phyloP scores from a whole-genome alignment of 1,140 invertebrate genomes.

The Drosophila prosaltans region DNA sequence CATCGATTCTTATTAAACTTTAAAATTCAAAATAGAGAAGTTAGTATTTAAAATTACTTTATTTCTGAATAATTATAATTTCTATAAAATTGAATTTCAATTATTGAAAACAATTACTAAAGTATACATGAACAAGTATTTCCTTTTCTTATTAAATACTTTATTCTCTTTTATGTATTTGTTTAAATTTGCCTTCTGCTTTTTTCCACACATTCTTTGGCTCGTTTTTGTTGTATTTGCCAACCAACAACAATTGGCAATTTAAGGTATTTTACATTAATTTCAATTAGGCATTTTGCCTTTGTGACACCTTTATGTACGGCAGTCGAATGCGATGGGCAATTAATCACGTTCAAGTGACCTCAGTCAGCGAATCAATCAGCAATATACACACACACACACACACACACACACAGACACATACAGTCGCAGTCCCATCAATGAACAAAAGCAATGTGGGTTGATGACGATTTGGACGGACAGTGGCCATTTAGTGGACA shows the following conservation, averaged over 20 bases:
- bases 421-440: conserved; percentile 38
- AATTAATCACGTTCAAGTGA: conserved; percentile 77
- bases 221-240: background rate
- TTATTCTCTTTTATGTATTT: background rate
- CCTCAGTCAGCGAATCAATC: conserved; percentile 77
- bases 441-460: conserved; percentile 30
- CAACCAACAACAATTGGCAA: background rate
- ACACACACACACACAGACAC: conserved; percentile 36
- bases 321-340: conserved; percentile 29
- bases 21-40: no score
- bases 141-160: background rate
- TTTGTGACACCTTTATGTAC: conserved; percentile 16
- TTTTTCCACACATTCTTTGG: background rate
- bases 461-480: conserved; percentile 34
- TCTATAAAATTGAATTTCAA: no score
- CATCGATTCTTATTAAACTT: no score
- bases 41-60: no score
- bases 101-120: no score
- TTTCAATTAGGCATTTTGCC: conserved; percentile 44
- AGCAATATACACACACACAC: conserved; percentile 34
- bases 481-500: conserved; percentile 76
- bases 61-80: no score
- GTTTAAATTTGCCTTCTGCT: background rate
- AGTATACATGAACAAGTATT: no score
- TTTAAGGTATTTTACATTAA: conserved; percentile 35